phyloP scores from a whole-genome alignment of 2,113 vertebrate genomes.

The Eulemur rufifrons region DNA sequence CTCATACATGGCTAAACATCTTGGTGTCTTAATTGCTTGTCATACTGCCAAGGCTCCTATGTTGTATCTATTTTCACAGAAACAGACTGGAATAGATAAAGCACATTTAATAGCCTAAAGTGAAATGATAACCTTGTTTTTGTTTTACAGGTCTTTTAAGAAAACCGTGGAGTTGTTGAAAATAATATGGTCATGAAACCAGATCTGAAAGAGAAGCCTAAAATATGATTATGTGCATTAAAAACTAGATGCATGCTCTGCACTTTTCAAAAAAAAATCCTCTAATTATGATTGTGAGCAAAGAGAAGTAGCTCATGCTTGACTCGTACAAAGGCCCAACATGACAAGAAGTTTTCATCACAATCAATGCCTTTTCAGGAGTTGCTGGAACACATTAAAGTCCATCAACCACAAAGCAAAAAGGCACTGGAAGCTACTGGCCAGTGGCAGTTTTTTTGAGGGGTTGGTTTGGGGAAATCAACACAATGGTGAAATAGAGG shows the following conservation, averaged over 20 bases:
- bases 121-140: slow-evolving; percentile 70
- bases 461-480: neutral
- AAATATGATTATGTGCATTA: slow-evolving; percentile 39
- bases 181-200: slow-evolving; percentile 54
- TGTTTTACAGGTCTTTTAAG: slow-evolving; percentile 56
- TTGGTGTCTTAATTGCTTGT: slow-evolving; percentile 90
- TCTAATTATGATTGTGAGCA: slow-evolving; percentile 72
- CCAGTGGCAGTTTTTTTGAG: neutral
- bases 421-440: neutral
- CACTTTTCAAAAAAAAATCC: slow-evolving; percentile 66
- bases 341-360: slow-evolving; percentile 74
- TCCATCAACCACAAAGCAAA: neutral
- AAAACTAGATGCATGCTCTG: neutral
- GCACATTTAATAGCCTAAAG: slow-evolving; percentile 77
- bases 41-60: slow-evolving; percentile 82
- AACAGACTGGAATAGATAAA: slow-evolving; percentile 82
- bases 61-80: slow-evolving; percentile 83
- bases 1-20: slow-evolving; percentile 86
- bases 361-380: slow-evolving; percentile 44
- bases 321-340: slow-evolving; percentile 32
- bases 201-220: slow-evolving; percentile 11
- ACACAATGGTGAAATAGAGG: neutral
- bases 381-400: slow-evolving; percentile 42
- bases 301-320: slow-evolving; percentile 70
- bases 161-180: slow-evolving; percentile 30